Conservation (phyloP, 2,797 vertebrate species). For the Bryconaethiops microstoma region DNA sequence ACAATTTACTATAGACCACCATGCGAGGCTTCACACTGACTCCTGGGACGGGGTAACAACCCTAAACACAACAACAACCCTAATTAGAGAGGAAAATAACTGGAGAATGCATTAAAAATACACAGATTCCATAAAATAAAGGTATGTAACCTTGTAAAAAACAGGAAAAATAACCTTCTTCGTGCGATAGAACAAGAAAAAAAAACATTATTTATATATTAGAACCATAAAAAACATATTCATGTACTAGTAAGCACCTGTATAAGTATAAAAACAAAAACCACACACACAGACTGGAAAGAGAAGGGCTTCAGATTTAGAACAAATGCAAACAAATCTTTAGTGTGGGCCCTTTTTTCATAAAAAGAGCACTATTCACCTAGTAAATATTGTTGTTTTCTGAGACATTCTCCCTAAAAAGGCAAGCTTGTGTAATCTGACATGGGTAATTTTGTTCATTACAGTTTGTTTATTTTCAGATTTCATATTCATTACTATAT, state of each 20-base stretch:
- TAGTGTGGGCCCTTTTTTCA: background rate
- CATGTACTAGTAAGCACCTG: no score
- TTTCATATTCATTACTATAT: no score
- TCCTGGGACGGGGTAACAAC: background rate
- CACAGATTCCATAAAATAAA: background rate
- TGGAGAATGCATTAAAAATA: background rate
- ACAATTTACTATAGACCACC: constrained; percentile 5
- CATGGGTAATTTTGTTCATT: background rate
- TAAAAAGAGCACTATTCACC: constrained; percentile 37
- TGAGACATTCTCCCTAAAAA: background rate
- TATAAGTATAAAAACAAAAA: no score
- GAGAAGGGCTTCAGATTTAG: no score
- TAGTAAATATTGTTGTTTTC: background rate
- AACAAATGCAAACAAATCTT: no score
- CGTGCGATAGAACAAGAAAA: no score
- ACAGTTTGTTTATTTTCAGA: background rate
- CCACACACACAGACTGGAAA: no score
- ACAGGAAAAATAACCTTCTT: constrained; percentile 22
- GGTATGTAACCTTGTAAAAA: no score
- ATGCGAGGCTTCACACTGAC: background rate
- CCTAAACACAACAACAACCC: background rate
- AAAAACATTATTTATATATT: no score
- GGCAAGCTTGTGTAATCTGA: background rate
- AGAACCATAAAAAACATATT: no score
- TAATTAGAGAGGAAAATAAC: background rate